Evolutionary conservation across 2,797 vertebrate genomes (phyloP).

Genomic region (Tapirus indicus): DNA sequence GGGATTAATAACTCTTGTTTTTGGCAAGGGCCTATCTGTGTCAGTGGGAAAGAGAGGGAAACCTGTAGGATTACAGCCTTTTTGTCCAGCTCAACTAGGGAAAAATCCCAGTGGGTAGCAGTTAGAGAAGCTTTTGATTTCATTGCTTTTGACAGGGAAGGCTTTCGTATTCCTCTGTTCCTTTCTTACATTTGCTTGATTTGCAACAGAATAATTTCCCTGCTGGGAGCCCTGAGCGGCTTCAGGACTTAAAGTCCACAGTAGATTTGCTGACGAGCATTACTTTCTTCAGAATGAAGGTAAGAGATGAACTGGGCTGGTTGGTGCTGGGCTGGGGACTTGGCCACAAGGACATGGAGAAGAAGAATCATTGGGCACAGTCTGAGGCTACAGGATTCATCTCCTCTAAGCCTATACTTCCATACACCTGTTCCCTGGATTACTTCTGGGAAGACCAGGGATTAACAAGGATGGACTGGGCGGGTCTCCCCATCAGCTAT

Average conservation of each 20-base stretch:
- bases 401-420: constrained; percentile 10
- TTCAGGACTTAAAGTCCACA: constrained; percentile 98
- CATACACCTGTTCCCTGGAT: not conserved
- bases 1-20: constrained; percentile 37
- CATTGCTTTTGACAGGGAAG: constrained; percentile 79
- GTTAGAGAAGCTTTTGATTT: constrained; percentile 78
- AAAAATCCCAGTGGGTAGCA: constrained; percentile 73
- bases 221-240: constrained; percentile 95
- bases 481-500: not conserved
- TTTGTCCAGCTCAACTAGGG: constrained; percentile 18
- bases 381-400: not conserved
- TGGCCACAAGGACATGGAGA: not conserved
- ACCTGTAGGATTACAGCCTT: not conserved
- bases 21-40: constrained; percentile 12
- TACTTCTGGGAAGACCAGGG: not conserved
- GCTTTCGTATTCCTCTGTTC: constrained; percentile 77
- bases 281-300: constrained; percentile 99
- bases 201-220: constrained; percentile 97
- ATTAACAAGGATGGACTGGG: not conserved
- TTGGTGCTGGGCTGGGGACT: not conserved
- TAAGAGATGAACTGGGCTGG: constrained; percentile 79
- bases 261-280: constrained; percentile 99
- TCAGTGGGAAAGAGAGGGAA: constrained; percentile 1
- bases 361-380: not conserved
- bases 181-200: constrained; percentile 81